Evolutionary conservation across 1,140 invertebrate genomes (phyloP).

Genomic region (Drosophila kepulauana): DNA sequence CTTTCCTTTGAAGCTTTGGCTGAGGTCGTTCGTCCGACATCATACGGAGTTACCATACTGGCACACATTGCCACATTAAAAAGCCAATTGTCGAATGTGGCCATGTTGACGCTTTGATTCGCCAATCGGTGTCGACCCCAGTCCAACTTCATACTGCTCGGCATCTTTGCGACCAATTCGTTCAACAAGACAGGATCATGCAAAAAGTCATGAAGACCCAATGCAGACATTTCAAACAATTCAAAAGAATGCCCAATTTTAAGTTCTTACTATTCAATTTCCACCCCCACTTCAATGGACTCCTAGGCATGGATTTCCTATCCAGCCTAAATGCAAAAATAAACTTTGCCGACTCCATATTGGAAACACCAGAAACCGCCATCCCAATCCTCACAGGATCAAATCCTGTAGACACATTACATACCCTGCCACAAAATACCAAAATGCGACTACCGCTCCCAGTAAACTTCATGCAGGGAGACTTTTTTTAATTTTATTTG

Average conservation of each 20-base stretch:
- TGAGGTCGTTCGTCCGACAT: no score
- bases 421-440: conserved; percentile 30
- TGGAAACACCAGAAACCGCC: conserved; percentile 34
- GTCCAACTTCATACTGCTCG: no score
- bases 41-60: no score
- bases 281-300: conserved; percentile 34
- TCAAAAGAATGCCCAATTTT: conserved; percentile 24
- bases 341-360: conserved; percentile 24
- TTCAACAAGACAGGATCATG: no score
- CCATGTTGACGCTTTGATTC: no score
- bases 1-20: no score
- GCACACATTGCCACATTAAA: no score
- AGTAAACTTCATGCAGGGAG: conserved; percentile 33
- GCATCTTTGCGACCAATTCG: no score
- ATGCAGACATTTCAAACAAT: conserved; percentile 24
- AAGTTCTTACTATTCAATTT: conserved; percentile 37
- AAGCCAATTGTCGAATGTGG: no score
- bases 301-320: conserved; percentile 34
- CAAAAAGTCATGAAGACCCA: no score
- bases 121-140: no score
- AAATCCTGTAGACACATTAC: conserved; percentile 38
- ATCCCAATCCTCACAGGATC: conserved; percentile 38
- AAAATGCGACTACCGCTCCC: conserved; percentile 28
- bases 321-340: conserved; percentile 39
- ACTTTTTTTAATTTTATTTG: conserved; percentile 37